Evolutionary conservation across 2,888 invertebrate genomes (phyloP), one percentile per base, ranked within the genome.

Genomic region (Tachystola acroxantha): DNA sequence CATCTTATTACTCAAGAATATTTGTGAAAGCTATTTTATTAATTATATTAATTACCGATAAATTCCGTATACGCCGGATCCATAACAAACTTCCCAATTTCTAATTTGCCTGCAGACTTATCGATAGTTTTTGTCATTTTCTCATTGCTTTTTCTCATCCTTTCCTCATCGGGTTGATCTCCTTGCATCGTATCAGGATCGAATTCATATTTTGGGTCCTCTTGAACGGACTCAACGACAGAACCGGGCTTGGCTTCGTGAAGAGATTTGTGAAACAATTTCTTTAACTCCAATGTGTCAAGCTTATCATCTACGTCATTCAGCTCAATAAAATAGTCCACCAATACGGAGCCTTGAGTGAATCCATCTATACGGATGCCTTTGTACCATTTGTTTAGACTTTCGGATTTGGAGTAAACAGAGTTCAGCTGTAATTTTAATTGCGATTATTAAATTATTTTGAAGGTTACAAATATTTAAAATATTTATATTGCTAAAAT

Each of bases 21-120:
- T n/a, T n/a, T n/a, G n/a, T n/a, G n/a, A n/a, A n/a, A n/a, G n/a
- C n/a, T n/a, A n/a, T n/a, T 37, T 20, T 29, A 27, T 12, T 10
- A 20, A 31, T 14, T 4, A 16, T 32, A 39, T 38, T 31, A 67
- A 78, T 77, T 84, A 96, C 96, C 95, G 71, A 95, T 92, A 64
- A 96, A 96, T 75, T 96, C 96, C 9, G 96, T 96, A 67, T 92
- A 95, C 48, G 91, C 90, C 0, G 96, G 95, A 84, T 96, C 96
- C 57, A 96, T 92, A 4, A 91, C 88, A 65, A 94, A 96, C 57
- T 91, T 91, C 44, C 96, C 96, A 48, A 96, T 90, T 72, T 90
- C 90, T 51, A 93, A 79, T 64, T 92, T 91, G 31, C 91, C 91
- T 47, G 88, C 88, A 11, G 80, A 77, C 47, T 80, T 85, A 47